Percentiles rank a stretch among this genome's conserved stretches.
These are phyloP conservation scores for Hemicordylus capensis DNA, from an alignment of 2,113 vertebrate species.

Conservation along the genomic window DNA sequence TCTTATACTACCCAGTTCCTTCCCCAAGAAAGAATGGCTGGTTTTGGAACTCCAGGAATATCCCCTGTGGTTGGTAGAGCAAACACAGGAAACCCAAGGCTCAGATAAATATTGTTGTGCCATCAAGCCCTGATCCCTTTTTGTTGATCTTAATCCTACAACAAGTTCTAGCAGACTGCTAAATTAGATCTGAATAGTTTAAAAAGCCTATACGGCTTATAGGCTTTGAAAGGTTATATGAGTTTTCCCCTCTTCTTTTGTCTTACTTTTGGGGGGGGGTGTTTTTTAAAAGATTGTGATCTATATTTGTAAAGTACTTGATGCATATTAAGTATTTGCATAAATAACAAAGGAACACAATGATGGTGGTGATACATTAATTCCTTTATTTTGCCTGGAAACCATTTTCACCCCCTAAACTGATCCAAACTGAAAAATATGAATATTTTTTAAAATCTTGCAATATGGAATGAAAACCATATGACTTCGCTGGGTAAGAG, in stretches of 20 bases:
- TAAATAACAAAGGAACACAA: background rate
- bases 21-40: background rate
- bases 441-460: background rate
- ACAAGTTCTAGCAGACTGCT: background rate
- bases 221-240: background rate
- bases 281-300: background rate
- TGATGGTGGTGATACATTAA: background rate
- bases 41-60: background rate
- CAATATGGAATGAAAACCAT: no score
- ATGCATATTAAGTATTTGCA: background rate
- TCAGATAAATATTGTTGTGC: background rate
- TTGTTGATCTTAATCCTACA: background rate
- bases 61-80: background rate
- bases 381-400: background rate
- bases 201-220: background rate
- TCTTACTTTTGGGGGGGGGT: background rate
- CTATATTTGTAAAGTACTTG: background rate
- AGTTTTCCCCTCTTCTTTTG: background rate
- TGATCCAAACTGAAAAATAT: background rate
- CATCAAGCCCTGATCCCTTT: background rate
- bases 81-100: background rate
- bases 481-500: background rate
- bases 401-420: background rate
- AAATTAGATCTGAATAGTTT: background rate
- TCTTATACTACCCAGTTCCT: background rate